Base-by-base conservation (phyloP, 1,140 invertebrate species). In the Drosophila kepulauana region DNA sequence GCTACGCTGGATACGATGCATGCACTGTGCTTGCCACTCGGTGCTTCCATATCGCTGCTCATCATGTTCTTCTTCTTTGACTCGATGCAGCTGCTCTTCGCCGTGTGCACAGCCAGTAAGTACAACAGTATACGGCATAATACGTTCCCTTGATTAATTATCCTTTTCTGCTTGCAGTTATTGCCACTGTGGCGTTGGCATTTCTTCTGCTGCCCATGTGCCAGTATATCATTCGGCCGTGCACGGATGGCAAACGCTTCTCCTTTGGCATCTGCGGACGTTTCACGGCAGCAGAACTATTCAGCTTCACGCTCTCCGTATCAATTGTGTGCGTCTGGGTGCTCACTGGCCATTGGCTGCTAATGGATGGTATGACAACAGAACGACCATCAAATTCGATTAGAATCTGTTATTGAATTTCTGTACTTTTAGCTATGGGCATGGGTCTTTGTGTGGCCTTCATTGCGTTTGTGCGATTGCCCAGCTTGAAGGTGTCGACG, bases 61-160 rank as follows among this genome's bases (percentile, higher is more conserved):
- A 95, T 99, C 73, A 99, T 99, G 98, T 99, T 99, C 93, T 98
- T 99, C 94, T 99, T 99, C 93, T 99, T 99, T 92, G 98, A 99
- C 93, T 99, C 98, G 61, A 98, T 99, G 96, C 98, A 99, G 93
- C 96, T 99, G 94, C 95, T 99, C 4, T 99, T 99, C 94, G 98
- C 98, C 57, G 97, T 99, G 82, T 99, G 98, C 93, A 99, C 98
- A 90, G 98, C 98, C 91, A 97, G 98, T 99, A 94, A 96, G 95
- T 94, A 48, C 28, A 49, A 3, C 8, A 6, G 16, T 71, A 46
- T 20, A 46, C 13, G 13, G 11, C 43, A 43, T 56, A 69, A 13
- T 75, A 13, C 56, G 11, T 66, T 66, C 7, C 38, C 46, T 46
- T 38, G 7, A 30, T 48, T 52, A 35, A 48, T 6, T 28, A 16